Base-by-base conservation (phyloP, 2,888 invertebrate species). In the Chelonus formosanus region DNA sequence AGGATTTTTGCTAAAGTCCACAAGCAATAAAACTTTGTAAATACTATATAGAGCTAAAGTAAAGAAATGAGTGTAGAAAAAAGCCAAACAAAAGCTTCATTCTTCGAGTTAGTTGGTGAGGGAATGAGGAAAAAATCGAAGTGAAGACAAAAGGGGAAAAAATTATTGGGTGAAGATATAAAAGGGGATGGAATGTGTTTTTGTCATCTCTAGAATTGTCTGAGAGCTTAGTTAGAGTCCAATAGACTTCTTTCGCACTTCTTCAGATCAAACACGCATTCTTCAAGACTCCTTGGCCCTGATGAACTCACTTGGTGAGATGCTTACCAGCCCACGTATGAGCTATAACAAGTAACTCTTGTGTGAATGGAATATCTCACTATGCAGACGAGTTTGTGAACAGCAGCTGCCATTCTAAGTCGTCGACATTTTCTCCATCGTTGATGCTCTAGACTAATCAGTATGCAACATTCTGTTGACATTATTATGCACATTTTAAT, bases 301-400 rank as follows among this genome's bases (percentile, higher is more conserved):
- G 40, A 40, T 40, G 40, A 40, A 40, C 40, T 3, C 77, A 73
- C 80, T 80, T 78, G 81, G 82, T 80, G 80, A 78, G 82, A 78
- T 79, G 75, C 76, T 4, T 45, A 6, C 44, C 10, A 44, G 48
- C 44, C 8, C 34, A 59, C 40, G 40, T 35, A 31, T 47, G 7
- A 59, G 45, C 44, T 59, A 47, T 32, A 32, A n/a, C 59, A 55
- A 34, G 31, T 34, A 6, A 36, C 50, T n/a, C 31, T 55, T 40
- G 35, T 32, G 47, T 40, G 53, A 55, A 54, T 47, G 36, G 34
- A 54, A 44, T 63, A 50, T 34, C 47, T n/a, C 32, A 5, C 40
- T 3, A 40, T 40, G 40, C 40, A 40, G 40, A 40, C 6, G 57
- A 10, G 58, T 57, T 20, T 20, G 35, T 63, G 55, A 36, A 40